Percentiles rank a stretch among this genome's conserved stretches.
phyloP scores from a whole-genome alignment of 2,797 vertebrate species.

The Pseudopleuronectes americanus region DNA sequence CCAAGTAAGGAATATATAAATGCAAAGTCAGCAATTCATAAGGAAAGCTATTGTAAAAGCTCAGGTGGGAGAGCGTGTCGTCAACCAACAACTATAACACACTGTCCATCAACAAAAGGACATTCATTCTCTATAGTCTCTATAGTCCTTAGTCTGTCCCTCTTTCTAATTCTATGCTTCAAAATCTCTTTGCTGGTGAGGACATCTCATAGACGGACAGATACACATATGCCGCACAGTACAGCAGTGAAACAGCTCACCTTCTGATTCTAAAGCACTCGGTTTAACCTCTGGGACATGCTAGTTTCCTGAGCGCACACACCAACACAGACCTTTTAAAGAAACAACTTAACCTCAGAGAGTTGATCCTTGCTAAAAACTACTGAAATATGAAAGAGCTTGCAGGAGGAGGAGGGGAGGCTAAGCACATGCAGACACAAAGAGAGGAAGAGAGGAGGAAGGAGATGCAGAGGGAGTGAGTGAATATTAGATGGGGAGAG shows the following conservation, averaged over 20 bases:
- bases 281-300: constrained; percentile 51
- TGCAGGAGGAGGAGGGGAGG: constrained; percentile 36
- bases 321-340: constrained; percentile 46
- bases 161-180: not conserved
- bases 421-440: constrained; percentile 47
- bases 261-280: constrained; percentile 54
- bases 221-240: not conserved
- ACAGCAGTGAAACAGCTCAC: constrained; percentile 44
- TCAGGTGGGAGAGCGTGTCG: no score
- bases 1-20: no score
- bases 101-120: no score
- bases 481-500: constrained; percentile 68
- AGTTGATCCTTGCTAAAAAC: constrained; percentile 77
- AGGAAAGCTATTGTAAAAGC: no score
- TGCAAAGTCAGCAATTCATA: no score
- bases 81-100: no score
- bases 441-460: constrained; percentile 19
- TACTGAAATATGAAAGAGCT: constrained; percentile 77
- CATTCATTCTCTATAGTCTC: no score
- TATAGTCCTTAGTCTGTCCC: no score
- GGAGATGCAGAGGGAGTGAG: constrained; percentile 46
- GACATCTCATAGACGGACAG: not conserved
- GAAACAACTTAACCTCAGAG: constrained; percentile 76
- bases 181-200: not conserved
- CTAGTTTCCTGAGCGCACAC: constrained; percentile 26